These are phyloP conservation scores for Echinometra lucunter DNA, from an alignment of 53 echinoderm and acorn worm genomes.

Conservation along the genomic window DNA sequence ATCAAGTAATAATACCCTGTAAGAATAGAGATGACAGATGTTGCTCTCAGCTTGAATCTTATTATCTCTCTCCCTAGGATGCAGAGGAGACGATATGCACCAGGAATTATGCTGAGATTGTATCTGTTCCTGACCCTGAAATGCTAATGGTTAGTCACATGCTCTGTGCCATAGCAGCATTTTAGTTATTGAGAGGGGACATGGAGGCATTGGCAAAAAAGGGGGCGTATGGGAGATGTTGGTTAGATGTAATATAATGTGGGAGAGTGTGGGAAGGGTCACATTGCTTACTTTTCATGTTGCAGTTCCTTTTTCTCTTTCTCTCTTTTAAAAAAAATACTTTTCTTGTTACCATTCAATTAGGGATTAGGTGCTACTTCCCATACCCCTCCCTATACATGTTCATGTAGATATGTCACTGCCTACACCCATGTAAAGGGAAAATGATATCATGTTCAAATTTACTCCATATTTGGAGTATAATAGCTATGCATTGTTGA, in stretches of 20 bases:
- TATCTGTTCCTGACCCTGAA: slow-evolving; percentile 98
- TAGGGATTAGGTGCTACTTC: too few relatives aligned
- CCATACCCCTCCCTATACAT: too few relatives aligned
- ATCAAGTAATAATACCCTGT: background rate
- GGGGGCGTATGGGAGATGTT: background rate
- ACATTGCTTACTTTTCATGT: too few relatives aligned
- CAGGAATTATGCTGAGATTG: slow-evolving; percentile 97
- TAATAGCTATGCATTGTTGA: background rate
- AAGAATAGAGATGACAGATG: slow-evolving; percentile 16
- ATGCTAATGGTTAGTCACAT: slow-evolving; percentile 90
- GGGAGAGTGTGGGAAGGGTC: background rate
- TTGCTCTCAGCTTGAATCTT: slow-evolving; percentile 43
- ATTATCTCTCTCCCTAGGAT: slow-evolving; percentile 77
- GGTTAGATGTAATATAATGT: background rate
- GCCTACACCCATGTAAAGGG: background rate
- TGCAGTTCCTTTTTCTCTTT: too few relatives aligned
- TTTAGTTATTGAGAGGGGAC: background rate
- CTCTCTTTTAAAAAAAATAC: too few relatives aligned
- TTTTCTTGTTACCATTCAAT: too few relatives aligned
- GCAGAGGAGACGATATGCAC: slow-evolving; percentile 91
- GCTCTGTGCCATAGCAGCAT: too few relatives aligned
- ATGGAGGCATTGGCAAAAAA: too few relatives aligned
- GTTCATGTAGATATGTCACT: too few relatives aligned
- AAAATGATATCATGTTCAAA: background rate
- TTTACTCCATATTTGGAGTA: background rate